Evolutionary conservation across 2,888 invertebrate species (phyloP), one percentile per base, ranked within the genome.

Genomic region (Microctonus hyperodae): DNA sequence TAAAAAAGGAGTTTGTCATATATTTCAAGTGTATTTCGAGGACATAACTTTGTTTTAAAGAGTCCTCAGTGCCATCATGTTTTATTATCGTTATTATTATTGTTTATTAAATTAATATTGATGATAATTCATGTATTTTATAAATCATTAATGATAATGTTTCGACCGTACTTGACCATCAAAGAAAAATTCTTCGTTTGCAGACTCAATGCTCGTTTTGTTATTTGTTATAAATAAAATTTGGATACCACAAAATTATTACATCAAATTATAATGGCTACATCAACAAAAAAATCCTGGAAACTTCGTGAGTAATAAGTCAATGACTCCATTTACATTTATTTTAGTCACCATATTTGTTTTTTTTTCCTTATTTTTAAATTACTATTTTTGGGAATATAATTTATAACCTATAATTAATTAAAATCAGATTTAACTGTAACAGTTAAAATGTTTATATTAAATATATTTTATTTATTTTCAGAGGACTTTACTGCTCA

Each of bases 401-500:
- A 16, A n/a, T 9, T 33, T 10, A 16, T 11, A 56, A n/a, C 10
- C 33, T 10, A 16, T n/a, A 11, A 56, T 31, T 9, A 5, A 28
- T 28, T 6, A 5, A 25, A 48, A 1, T 3, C 1, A 13, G 3
- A 35, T 37, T 6, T 13, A 33, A 33, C n/a, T 11, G 31, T 48
- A n/a, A 10, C 16, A 9, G 20, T 20, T 10, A 23, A 25, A n/a
- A n/a, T 23, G 69, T 3, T 28, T 31, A 28, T 37, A 23, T 1
- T 7, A 5, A 3, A 55, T 44, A 37, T 62, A 64, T 0, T 51
- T 55, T 20, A 23, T 20, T 55, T 33, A 40, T 55, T 88, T 88
- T 51, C 87, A 92, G 92, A 95, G 86, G 95, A 96, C 81, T 94
- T 96, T 85, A 90, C 90, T 75, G 96, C 95, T 69, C 96, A 96